These are phyloP conservation scores for Aphaenogaster rudis DNA, from an alignment of 1,140 invertebrate species.

Conservation along the genomic window DNA sequence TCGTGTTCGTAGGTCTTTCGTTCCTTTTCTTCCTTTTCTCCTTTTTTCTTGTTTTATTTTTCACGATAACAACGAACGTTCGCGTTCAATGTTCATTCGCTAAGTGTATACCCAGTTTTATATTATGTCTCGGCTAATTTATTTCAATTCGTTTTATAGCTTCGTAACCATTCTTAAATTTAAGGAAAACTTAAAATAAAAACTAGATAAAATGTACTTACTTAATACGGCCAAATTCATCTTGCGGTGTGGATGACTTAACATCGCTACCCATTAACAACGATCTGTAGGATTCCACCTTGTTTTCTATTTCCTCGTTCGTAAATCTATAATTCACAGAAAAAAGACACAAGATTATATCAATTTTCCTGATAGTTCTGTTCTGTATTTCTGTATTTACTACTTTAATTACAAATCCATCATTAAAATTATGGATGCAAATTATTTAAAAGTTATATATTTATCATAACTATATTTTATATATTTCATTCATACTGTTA, in stretches of 20 bases:
- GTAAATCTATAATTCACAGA: slow-evolving; percentile 75
- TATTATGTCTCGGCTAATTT: neutral
- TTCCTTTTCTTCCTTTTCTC: too few relatives aligned
- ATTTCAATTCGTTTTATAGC: neutral
- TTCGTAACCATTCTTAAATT: neutral
- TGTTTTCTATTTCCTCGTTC: slow-evolving; percentile 75
- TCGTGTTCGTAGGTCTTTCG: too few relatives aligned
- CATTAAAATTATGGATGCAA: neutral
- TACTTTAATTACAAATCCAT: neutral
- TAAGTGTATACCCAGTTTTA: neutral
- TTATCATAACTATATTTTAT: neutral
- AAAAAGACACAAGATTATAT: slow-evolving; percentile 36
- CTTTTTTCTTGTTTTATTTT: too few relatives aligned
- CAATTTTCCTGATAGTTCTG: neutral
- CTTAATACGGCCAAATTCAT: slow-evolving; percentile 81
- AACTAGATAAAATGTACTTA: slow-evolving; percentile 63
- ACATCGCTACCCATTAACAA: slow-evolving; percentile 77
- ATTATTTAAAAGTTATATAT: neutral
- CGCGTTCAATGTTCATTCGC: too few relatives aligned
- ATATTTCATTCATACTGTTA: slow-evolving; percentile 4
- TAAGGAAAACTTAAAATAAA: neutral
- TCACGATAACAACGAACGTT: too few relatives aligned
- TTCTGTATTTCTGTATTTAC: neutral
- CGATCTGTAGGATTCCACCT: slow-evolving; percentile 77
- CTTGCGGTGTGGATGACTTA: slow-evolving; percentile 73